These are phyloP conservation scores for Tetraodon nigroviridis DNA, from an alignment of 2,113 vertebrate genomes.

Conservation along the genomic window DNA sequence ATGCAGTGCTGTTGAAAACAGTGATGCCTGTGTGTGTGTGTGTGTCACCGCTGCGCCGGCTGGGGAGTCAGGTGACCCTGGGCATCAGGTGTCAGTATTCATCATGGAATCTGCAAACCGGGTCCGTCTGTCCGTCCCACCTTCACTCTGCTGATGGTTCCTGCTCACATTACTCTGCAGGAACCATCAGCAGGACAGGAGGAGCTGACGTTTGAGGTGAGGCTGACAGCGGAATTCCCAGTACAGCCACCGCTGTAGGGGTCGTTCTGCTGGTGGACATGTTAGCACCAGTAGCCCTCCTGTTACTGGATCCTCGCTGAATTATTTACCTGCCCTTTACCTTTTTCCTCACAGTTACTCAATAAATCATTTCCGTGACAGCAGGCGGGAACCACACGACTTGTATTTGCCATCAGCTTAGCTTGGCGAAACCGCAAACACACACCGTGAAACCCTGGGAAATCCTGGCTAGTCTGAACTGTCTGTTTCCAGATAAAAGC, in stretches of 20 bases:
- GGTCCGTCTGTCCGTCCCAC: no score
- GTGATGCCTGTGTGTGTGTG: no score
- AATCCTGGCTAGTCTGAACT: no score
- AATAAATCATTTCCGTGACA: constrained; percentile 44
- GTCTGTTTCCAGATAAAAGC: no score
- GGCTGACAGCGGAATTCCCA: neutral
- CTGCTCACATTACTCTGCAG: neutral
- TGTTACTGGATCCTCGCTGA: constrained; percentile 45
- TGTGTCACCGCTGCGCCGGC: neutral
- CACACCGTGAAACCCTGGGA: no score
- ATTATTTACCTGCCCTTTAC: constrained; percentile 57
- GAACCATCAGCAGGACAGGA: no score
- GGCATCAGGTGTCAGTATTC: constrained; percentile 43
- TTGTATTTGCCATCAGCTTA: neutral
- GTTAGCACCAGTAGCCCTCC: constrained; percentile 9
- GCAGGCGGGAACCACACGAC: neutral
- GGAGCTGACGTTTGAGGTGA: neutral
- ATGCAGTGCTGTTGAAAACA: neutral
- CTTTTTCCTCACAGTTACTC: constrained; percentile 19
- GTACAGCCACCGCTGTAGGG: neutral
- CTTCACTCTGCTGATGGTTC: no score
- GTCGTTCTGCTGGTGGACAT: neutral
- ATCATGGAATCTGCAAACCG: constrained; percentile 38
- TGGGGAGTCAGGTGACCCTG: constrained; percentile 46
- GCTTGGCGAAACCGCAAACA: no score